Conservation (phyloP, 2,113 vertebrate species). For the Cygnus atratus region DNA sequence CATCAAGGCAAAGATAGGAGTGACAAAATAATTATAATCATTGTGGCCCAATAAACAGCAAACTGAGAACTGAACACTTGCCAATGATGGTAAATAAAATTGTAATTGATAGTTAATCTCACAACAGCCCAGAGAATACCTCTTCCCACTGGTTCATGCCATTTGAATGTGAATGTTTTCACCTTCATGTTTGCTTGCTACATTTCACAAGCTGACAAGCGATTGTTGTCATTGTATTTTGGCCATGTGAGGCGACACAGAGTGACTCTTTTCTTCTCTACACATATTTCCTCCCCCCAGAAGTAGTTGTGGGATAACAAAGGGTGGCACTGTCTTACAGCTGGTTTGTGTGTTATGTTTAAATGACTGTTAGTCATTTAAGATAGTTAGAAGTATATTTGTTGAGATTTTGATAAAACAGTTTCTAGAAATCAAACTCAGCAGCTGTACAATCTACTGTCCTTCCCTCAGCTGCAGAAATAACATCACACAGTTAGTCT, state of each 20-base stretch:
- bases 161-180: not conserved
- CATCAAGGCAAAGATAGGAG: not conserved
- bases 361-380: not conserved
- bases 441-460: not conserved
- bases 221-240: not conserved
- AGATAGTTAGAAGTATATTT: not conserved
- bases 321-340: not conserved
- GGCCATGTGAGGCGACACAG: not conserved
- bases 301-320: not conserved
- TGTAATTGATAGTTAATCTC: not conserved
- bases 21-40: not conserved
- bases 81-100: not conserved
- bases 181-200: not conserved
- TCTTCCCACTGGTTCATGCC: not conserved
- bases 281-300: not conserved
- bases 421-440: not conserved
- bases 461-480: not conserved
- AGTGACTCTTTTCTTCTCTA: not conserved
- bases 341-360: not conserved
- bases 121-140: not conserved
- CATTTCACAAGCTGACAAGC: not conserved
- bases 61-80: not conserved
- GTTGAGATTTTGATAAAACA: not conserved
- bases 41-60: not conserved
- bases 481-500: not conserved